phyloP scores from a whole-genome alignment of 2,113 vertebrate species.

The human (Homo sapiens) region GRCh38 chr16:12153001-12153500 shows the following conservation, averaged over 20 bases:
- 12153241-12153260: no score
- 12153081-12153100: not conserved
- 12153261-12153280: no score
- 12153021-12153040: not conserved
- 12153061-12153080: not conserved
- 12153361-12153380: fast-evolving
- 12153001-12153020: not conserved
- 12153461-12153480: fast-evolving
- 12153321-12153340: not conserved
- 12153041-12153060: fast-evolving
- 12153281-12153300: not conserved
- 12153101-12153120: not conserved
- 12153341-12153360: not conserved
- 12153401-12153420: fast-evolving
- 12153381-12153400: fast-evolving
- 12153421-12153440: fast-evolving
- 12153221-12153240: no score
- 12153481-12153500: no score
- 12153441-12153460: not conserved
- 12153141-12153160: no score
- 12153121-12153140: no score
- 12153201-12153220: no score
- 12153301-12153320: not conserved
- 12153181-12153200: no score
- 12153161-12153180: no score